These are phyloP conservation scores for Rugalucina vietnamica DNA, from an alignment of 2,888 invertebrate genomes.

Conservation along the genomic window DNA sequence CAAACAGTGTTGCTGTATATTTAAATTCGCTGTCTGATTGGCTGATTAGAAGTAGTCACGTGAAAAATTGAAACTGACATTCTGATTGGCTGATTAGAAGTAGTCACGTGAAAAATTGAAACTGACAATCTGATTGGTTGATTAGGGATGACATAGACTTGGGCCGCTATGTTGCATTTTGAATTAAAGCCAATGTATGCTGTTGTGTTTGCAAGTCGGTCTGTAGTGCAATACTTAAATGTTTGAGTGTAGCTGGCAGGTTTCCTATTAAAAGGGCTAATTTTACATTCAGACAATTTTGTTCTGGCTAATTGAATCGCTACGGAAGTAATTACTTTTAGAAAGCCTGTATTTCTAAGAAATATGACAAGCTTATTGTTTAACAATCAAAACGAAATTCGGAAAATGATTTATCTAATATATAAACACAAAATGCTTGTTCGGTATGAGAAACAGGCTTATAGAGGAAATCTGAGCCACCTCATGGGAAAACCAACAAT, in stretches of 20 bases:
- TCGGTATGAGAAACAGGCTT: not conserved
- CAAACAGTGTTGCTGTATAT: too few relatives aligned
- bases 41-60: too few relatives aligned
- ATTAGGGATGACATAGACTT: not conserved
- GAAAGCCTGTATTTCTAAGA: not conserved
- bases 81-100: too few relatives aligned
- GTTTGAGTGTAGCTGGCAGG: too few relatives aligned
- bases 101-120: not conserved
- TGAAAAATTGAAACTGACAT: too few relatives aligned
- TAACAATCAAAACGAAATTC: slow-evolving; percentile 10
- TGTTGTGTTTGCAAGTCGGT: too few relatives aligned
- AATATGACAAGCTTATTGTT: not conserved
- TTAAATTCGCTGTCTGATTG: too few relatives aligned
- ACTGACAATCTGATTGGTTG: slow-evolving; percentile 1
- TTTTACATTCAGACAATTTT: not conserved
- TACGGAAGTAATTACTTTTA: slow-evolving; percentile 10
- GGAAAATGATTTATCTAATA: slow-evolving; percentile 10
- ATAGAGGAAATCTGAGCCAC: not conserved
- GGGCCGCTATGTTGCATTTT: too few relatives aligned
- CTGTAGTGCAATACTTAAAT: too few relatives aligned
- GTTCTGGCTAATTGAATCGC: not conserved
- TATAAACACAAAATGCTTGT: not conserved
- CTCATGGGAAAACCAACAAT: too few relatives aligned
- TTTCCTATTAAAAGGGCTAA: too few relatives aligned
- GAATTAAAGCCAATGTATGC: too few relatives aligned